These are phyloP conservation scores for Geotrypetes seraphini DNA, from an alignment of 2,797 vertebrate genomes.

Conservation along the genomic window DNA sequence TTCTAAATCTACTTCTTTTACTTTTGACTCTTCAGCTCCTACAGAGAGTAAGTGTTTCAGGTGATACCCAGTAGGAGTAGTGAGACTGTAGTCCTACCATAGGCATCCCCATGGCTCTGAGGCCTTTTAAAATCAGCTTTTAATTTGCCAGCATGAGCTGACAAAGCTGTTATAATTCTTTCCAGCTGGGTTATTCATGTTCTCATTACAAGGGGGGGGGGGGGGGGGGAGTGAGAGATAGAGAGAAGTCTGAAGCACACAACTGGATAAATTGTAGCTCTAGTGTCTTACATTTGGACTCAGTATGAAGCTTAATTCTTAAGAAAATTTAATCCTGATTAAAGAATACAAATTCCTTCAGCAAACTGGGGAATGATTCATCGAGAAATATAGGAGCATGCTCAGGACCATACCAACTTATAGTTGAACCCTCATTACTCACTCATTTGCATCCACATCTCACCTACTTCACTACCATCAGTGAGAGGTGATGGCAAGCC, in stretches of 20 bases:
- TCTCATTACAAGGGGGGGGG: neutral
- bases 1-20: slow-evolving; percentile 2
- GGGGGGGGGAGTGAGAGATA: neutral
- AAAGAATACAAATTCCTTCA: too few species aligned
- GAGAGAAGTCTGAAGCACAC: neutral
- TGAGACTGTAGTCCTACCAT: neutral
- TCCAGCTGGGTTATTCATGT: neutral
- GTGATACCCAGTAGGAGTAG: slow-evolving; percentile 8
- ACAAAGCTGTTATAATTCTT: slow-evolving; percentile 8
- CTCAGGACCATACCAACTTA: too few species aligned
- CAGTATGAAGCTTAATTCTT: too few species aligned
- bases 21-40: neutral
- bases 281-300: neutral
- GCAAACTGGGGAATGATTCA: too few species aligned
- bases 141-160: slow-evolving; percentile 1
- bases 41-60: neutral
- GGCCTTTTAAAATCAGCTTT: neutral
- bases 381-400: too few species aligned
- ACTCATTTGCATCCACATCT: too few species aligned
- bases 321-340: too few species aligned
- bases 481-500: too few species aligned
- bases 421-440: too few species aligned
- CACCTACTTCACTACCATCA: too few species aligned
- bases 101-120: neutral
- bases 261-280: too few species aligned